Evolutionary conservation across 2,888 invertebrate genomes (phyloP), one percentile per base, ranked within the genome.

Genomic region (Philopedon plagiatum): DNA sequence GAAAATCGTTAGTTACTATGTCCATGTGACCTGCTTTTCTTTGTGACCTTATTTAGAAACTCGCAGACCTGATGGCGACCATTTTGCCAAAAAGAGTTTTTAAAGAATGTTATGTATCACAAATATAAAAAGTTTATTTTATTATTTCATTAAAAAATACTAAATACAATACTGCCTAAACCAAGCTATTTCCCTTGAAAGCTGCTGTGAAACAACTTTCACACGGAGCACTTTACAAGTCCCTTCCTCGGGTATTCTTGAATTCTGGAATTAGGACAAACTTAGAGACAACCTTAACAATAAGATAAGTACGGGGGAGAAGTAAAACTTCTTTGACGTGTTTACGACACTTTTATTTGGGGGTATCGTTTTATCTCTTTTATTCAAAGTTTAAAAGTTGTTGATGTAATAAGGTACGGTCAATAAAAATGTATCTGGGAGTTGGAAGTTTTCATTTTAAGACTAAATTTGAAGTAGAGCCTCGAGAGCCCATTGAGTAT

Each of bases 311-410:
- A 9, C 51, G 13, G 51, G n/a, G 15, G n/a, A 29, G 18, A 29
- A 26, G 29, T 54, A 54, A 29, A 54, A 32, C 51, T 26, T 51
- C 7, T 51, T 19, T 29, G 51, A 54, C 29, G 1, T 54, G 51
- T 54, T 54, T 54, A 54, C 29, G 51, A 54, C 51, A 29, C 15
- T 32, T 54, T 54, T 54, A 54, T 54, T 54, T 29, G 8, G 29
- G n/a, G 29, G 4, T 29, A 13, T 54, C 29, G 29, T 29, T 54
- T 26, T 7, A 1, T 7, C 15, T 49, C 9, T 3, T 26, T 23
- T 29, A 32, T 54, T 15, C 8, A 7, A 18, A 26, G 18, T 54
- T 54, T 5, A 1, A 29, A 54, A 54, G 51, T 54, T 29, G n/a
- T 29, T 26, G 13, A n/a, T 49, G 13, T 15, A 39, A 39, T 39